Evolutionary conservation across 2,888 invertebrate species (phyloP).

Genomic region (Scaptomyza reducta): DNA sequence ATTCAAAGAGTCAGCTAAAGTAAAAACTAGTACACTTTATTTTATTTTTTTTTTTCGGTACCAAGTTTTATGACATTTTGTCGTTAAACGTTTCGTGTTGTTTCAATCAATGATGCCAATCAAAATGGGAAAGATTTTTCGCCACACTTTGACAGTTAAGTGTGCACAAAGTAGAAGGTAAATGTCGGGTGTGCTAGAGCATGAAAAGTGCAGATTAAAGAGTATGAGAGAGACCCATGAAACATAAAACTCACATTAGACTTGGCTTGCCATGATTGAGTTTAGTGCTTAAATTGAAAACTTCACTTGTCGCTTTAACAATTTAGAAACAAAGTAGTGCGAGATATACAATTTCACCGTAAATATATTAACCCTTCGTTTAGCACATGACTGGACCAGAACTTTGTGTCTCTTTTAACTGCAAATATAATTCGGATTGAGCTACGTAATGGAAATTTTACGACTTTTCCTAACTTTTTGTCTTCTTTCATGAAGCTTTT

Average conservation of each 20-base stretch:
- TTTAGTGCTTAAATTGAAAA: not conserved
- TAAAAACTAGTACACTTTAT: constrained; percentile 62
- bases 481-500: too few relatives aligned
- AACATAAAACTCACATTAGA: constrained; percentile 14
- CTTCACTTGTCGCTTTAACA: not conserved
- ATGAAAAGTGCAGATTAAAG: constrained; percentile 14
- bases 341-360: too few relatives aligned
- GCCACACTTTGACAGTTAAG: constrained; percentile 53
- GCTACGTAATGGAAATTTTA: too few relatives aligned
- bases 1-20: constrained; percentile 40
- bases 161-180: constrained; percentile 10
- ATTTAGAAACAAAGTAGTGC: not conserved
- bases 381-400: too few relatives aligned
- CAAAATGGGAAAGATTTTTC: constrained; percentile 72
- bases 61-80: constrained; percentile 61
- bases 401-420: too few relatives aligned
- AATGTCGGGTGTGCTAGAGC: constrained; percentile 3
- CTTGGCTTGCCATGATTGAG: constrained; percentile 16
- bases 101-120: constrained; percentile 82
- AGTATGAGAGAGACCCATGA: not conserved
- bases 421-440: too few relatives aligned
- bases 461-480: too few relatives aligned
- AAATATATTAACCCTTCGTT: too few relatives aligned
- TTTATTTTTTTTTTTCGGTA: constrained; percentile 42
- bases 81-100: constrained; percentile 76